A percentile compares a stretch with the other conserved stretches of the same genome.
These are phyloP conservation scores for Standfussiana lucernea DNA, from an alignment of 2,888 invertebrate species.

Conservation along the genomic window DNA sequence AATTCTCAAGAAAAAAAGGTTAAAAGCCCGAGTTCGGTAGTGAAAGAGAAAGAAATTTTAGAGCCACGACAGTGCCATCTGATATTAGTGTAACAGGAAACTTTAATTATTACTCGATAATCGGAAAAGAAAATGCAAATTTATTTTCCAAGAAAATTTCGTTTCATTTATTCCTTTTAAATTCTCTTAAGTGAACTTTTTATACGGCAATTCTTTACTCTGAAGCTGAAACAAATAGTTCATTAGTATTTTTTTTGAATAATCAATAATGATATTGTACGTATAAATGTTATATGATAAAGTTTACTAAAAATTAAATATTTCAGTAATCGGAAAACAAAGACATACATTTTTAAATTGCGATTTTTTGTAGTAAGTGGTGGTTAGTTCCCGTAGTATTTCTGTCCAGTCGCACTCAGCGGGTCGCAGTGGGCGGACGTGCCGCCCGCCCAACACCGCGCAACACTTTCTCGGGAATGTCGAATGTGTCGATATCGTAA, in stretches of 20 bases:
- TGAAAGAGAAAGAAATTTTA: conserved; percentile 27
- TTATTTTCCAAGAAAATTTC: conserved; percentile 8
- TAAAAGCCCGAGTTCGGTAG: not conserved
- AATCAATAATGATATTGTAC: not conserved
- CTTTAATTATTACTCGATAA: conserved; percentile 28
- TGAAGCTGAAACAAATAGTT: conserved; percentile 2
- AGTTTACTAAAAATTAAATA: not conserved
- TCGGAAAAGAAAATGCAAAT: conserved; percentile 7
- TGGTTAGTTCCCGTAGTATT: conserved; percentile 32
- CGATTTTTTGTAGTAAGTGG: conserved; percentile 4
- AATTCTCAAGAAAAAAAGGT: conserved; percentile 29
- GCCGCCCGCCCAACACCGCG: conserved; percentile 78
- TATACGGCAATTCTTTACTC: not conserved
- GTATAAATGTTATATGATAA: not conserved
- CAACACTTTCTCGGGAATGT: conserved; percentile 63
- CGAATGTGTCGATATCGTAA: conserved; percentile 48
- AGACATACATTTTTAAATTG: not conserved
- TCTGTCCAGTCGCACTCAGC: conserved; percentile 73
- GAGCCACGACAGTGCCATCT: conserved; percentile 20
- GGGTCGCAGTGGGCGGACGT: conserved; percentile 74
- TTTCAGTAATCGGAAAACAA: not conserved
- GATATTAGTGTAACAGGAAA: conserved; percentile 49
- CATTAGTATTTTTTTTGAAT: not conserved
- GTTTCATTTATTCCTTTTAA: not conserved
- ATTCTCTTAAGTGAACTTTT: not conserved